These are phyloP conservation scores for Pantala flavescens DNA, from an alignment of 1,140 invertebrate species.

Conservation along the genomic window DNA sequence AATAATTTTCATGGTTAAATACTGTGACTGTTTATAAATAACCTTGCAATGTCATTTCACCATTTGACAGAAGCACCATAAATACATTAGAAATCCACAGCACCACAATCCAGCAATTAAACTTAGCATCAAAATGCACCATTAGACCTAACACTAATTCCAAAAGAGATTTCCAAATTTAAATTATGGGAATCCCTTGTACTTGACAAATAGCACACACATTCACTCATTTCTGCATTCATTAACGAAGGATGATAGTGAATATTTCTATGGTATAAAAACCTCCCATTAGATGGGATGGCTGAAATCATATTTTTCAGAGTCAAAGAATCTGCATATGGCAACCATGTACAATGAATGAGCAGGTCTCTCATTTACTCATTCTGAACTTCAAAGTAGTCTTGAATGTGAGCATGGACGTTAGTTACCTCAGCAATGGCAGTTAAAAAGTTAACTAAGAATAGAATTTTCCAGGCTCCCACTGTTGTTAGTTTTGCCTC, in stretches of 20 bases:
- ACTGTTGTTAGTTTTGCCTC: background rate
- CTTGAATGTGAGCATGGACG: background rate
- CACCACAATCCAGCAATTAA: background rate
- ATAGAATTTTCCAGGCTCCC: background rate
- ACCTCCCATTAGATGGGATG: background rate
- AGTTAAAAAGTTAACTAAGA: background rate
- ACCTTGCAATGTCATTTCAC: slow-evolving; percentile 3
- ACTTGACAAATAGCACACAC: background rate
- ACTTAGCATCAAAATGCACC: slow-evolving; percentile 9
- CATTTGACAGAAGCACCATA: slow-evolving; percentile 9
- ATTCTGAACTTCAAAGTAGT: background rate
- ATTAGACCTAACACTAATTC: background rate
- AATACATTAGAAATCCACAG: background rate
- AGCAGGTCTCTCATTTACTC: background rate
- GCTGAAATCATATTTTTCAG: background rate
- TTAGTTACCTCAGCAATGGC: background rate
- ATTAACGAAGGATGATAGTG: background rate
- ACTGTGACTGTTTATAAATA: background rate
- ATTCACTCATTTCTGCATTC: background rate
- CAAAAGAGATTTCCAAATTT: background rate
- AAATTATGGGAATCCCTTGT: background rate
- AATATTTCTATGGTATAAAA: background rate
- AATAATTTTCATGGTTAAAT: background rate
- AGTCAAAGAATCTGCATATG: background rate
- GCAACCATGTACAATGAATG: background rate